Evolutionary conservation across 1,140 invertebrate genomes (phyloP).

Genomic region (Laupala kohalensis): DNA sequence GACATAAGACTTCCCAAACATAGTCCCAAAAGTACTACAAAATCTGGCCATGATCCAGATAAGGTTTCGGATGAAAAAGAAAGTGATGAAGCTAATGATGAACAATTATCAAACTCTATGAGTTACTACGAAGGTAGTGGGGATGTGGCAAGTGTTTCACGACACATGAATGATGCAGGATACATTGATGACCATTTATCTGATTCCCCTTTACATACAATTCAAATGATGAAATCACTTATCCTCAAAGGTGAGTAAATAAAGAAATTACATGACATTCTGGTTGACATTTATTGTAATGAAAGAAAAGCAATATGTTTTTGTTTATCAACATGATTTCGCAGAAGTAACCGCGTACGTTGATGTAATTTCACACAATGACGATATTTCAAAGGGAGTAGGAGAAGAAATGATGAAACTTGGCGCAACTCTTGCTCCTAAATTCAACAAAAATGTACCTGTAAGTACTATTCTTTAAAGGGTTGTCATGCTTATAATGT

Average conservation of each 20-base stretch:
- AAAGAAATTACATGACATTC: too few relatives aligned
- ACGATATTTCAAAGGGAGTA: slow-evolving; percentile 33
- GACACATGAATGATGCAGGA: too few relatives aligned
- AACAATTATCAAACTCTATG: too few relatives aligned
- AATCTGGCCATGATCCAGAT: not conserved
- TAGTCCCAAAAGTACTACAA: not conserved
- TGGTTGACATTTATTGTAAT: not conserved
- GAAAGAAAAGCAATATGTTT: not conserved
- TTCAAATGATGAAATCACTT: not conserved
- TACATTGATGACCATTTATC: too few relatives aligned
- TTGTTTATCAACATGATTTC: not conserved
- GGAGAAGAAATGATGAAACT: slow-evolving; percentile 31
- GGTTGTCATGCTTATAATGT: too few relatives aligned
- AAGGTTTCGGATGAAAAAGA: too few relatives aligned
- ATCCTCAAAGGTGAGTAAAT: not conserved
- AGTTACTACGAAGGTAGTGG: too few relatives aligned
- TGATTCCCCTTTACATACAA: not conserved
- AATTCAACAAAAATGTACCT: slow-evolving; percentile 7
- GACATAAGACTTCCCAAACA: not conserved
- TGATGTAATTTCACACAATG: slow-evolving; percentile 32
- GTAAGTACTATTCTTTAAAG: not conserved
- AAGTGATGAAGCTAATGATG: too few relatives aligned
- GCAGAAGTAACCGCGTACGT: slow-evolving; percentile 34
- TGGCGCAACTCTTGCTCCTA: slow-evolving; percentile 30
- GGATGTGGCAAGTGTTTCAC: too few relatives aligned